A percentile compares a stretch with the other conserved stretches of the same genome.
Evolutionary conservation across 1,140 invertebrate species (phyloP).

Genomic region (Asobara japonica): DNA sequence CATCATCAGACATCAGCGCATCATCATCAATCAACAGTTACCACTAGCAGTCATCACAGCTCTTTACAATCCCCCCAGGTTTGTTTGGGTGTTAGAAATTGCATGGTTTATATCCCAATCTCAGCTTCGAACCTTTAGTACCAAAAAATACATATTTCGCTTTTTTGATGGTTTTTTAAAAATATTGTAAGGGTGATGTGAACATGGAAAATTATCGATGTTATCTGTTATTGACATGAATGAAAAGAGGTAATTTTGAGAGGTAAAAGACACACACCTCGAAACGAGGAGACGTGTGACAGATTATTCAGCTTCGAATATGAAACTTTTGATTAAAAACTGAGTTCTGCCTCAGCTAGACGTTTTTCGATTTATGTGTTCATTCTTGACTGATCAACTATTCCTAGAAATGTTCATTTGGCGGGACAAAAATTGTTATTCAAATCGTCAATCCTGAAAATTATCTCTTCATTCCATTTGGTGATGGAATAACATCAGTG

Average conservation of each 20-base stretch:
- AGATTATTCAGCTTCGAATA: too few species aligned
- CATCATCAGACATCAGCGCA: slow-evolving; percentile 55
- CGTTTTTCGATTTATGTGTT: background rate
- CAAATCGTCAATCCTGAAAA: background rate
- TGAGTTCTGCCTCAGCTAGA: too few species aligned
- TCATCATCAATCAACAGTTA: slow-evolving; percentile 60
- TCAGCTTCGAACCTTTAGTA: background rate
- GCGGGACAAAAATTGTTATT: background rate
- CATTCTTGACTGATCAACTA: too few species aligned
- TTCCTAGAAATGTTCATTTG: too few species aligned
- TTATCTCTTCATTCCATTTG: background rate
- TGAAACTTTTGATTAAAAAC: too few species aligned
- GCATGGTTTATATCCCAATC: slow-evolving; percentile 38
- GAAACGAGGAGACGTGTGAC: too few species aligned
- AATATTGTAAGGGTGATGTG: too few species aligned
- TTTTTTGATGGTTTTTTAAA: too few species aligned
- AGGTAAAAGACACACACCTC: too few species aligned
- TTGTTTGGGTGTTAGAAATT: slow-evolving; percentile 54
- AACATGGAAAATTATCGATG: too few species aligned
- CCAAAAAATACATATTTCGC: background rate
- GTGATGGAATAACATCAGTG: background rate
- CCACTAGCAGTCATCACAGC: slow-evolving; percentile 58
- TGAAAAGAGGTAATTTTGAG: too few species aligned
- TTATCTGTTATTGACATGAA: too few species aligned
- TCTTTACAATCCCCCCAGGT: slow-evolving; percentile 62